A percentile compares a stretch with the other conserved stretches of the same genome.
phyloP scores from a whole-genome alignment of 2,888 invertebrate species.

The Empis stercorea region DNA sequence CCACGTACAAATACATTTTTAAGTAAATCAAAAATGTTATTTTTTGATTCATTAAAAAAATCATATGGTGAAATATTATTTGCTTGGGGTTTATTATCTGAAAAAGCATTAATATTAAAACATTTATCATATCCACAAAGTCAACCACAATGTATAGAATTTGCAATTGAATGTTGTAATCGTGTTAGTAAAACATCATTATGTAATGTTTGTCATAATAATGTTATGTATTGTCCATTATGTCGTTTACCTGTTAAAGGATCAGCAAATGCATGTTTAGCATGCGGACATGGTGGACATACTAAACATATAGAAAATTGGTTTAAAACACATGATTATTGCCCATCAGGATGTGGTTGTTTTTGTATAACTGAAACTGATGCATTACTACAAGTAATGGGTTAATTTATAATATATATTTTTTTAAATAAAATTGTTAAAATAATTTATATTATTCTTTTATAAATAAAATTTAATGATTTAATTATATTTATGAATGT shows the following conservation, averaged over 20 bases:
- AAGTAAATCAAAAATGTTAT: conserved; percentile 28
- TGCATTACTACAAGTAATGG: conserved; percentile 17
- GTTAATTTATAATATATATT: no score
- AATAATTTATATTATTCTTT: no score
- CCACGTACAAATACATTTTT: conserved; percentile 19
- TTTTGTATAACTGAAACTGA: conserved; percentile 62
- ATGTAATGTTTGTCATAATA: conserved; percentile 59
- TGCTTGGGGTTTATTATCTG: conserved; percentile 54
- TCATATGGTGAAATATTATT: conserved; percentile 82
- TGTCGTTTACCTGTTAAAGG: conserved; percentile 80
- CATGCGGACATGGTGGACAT: conserved; percentile 92
- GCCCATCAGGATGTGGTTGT: conserved; percentile 90
- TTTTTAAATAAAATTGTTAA: no score
- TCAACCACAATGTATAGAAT: conserved; percentile 53
- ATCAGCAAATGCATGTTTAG: conserved; percentile 69
- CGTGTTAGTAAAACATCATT: conserved; percentile 52
- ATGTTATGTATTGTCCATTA: conserved; percentile 66
- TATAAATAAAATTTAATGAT: no score
- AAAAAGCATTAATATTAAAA: conserved; percentile 38
- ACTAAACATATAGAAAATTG: conserved; percentile 70
- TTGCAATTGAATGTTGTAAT: conserved; percentile 63
- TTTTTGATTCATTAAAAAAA: conserved; percentile 72
- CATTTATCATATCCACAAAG: conserved; percentile 40
- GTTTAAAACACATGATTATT: conserved; percentile 59
- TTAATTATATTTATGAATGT: no score